Evolutionary conservation across 1,140 invertebrate species (phyloP), one percentile per base, ranked within the genome.

Genomic region (Augochlora pura): DNA sequence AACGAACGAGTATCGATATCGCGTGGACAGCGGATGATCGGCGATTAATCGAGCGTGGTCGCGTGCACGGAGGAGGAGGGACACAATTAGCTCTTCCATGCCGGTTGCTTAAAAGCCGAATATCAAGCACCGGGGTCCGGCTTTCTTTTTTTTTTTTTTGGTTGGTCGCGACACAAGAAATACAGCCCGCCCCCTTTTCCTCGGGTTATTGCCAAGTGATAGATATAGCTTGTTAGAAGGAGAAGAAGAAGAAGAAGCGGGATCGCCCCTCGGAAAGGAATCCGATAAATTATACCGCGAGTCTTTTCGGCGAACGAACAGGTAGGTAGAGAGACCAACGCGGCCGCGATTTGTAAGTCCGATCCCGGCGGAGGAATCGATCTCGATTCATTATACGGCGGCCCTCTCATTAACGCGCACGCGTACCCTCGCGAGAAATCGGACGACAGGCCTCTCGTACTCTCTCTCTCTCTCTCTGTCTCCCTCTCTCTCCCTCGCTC

Each of bases 321-420:
- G 83, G 81, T 83, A 83, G 82, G 81, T 83, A 75, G 60, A 52
- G n/a, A n/a, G n/a, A n/a, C n/a, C 60, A 57, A 66, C 64, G 27
- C 25, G 1, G 32, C 52, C 52, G 60, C 81, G 81, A 84, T 84
- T 84, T 83, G 81, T 83, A 82, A 84, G 81, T 84, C 81, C 78
- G 83, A 84, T 84, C 76, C 52, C 57, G 83, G 80, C 83, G 66
- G 57, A 80, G 83, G 64, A 84, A 80, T 84, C 81, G 83, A 84
- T 84, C 77, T 54, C 82, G 82, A 83, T 65, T 84, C 83, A 84
- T 84, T 84, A 84, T 84, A 84, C 83, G 32, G 60, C 83, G 77
- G 71, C 63, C 76, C 66, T 75, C 77, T 84, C 82, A 84, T 84
- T 84, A 84, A 74, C 81, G 82, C 81, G 82, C 80, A 78, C 74